Conservation (phyloP, 2,797 vertebrate species). For the Acanthis flammea region DNA sequence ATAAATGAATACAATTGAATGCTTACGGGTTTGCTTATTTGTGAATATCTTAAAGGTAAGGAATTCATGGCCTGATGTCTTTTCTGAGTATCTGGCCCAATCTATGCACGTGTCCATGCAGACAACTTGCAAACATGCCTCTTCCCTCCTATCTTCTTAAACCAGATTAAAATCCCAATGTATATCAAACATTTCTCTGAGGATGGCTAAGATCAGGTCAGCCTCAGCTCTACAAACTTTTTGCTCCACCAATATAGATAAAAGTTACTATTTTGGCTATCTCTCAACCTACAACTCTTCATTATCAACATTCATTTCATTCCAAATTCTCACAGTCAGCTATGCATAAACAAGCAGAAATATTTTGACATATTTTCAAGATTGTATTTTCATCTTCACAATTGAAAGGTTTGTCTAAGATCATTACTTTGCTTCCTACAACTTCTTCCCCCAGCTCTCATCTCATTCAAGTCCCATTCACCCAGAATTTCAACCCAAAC, state of each 20-base stretch:
- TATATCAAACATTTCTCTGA: neutral
- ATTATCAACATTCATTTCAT: neutral
- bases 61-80: neutral
- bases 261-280: neutral
- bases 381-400: neutral
- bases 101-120: accelerated
- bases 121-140: neutral
- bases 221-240: neutral
- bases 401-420: neutral
- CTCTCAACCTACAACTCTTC: neutral
- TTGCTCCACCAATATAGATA: neutral
- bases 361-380: neutral
- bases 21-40: neutral
- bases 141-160: neutral
- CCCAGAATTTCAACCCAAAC: neutral
- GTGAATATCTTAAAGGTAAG: neutral
- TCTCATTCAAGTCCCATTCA: neutral
- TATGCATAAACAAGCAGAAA: neutral
- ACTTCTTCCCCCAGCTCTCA: neutral
- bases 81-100: neutral
- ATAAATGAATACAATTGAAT: neutral
- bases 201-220: neutral
- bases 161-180: neutral
- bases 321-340: neutral
- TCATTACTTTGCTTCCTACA: neutral